These are phyloP conservation scores for Diploscapter pachys DNA, from an alignment of 1,140 invertebrate species.

Conservation along the genomic window DNA sequence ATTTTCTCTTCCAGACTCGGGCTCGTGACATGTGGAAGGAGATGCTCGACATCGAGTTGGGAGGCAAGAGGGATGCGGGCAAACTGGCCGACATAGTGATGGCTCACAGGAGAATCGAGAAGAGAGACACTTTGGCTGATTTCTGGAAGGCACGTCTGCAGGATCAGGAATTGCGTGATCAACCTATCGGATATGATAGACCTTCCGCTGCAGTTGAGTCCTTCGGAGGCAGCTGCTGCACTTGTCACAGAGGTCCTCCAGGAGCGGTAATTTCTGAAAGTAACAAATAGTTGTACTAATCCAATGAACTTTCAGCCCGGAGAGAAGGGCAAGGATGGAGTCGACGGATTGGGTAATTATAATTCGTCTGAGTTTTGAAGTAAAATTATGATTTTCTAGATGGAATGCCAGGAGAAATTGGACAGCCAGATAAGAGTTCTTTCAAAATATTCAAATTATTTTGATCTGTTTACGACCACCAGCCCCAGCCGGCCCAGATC, in stretches of 20 bases:
- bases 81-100: slow-evolving; percentile 40
- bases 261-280: slow-evolving; percentile 12
- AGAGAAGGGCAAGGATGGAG: slow-evolving; percentile 38
- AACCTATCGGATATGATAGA: slow-evolving; percentile 34
- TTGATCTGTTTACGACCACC: slow-evolving; percentile 21
- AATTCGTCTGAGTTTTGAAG: too few relatives aligned
- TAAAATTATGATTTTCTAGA: neutral
- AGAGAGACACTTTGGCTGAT: slow-evolving; percentile 38
- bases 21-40: slow-evolving; percentile 46
- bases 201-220: slow-evolving; percentile 24
- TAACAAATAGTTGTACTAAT: too few relatives aligned
- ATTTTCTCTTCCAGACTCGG: slow-evolving; percentile 24
- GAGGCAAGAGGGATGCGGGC: slow-evolving; percentile 39
- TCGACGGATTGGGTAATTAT: slow-evolving; percentile 34
- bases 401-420: slow-evolving; percentile 36
- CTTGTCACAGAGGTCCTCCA: slow-evolving; percentile 41
- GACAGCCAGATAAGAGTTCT: slow-evolving; percentile 22
- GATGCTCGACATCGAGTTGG: slow-evolving; percentile 44
- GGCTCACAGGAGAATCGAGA: slow-evolving; percentile 32
- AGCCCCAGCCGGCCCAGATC: slow-evolving; percentile 41
- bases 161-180: slow-evolving; percentile 39
- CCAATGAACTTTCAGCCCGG: slow-evolving; percentile 10
- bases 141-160: slow-evolving; percentile 42
- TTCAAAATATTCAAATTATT: too few relatives aligned
- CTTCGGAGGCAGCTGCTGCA: slow-evolving; percentile 38